Evolutionary conservation across 53 echinoderm and acorn worm species (phyloP), one percentile per base, ranked within the genome.

Genomic region (Henricia sp.): DNA sequence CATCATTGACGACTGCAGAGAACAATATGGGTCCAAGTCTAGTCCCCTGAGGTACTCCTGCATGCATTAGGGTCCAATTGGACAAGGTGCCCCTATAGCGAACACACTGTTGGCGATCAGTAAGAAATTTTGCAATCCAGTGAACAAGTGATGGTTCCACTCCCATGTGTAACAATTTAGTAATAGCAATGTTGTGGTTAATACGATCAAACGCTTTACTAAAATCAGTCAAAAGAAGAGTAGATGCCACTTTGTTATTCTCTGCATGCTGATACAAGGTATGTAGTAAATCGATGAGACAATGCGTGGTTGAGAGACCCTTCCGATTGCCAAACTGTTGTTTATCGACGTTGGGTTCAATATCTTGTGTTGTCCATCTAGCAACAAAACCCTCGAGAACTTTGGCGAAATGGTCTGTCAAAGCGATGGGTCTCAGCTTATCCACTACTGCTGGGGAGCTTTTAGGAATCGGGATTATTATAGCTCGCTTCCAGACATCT

Each of bases 11-110:
- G 14, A 72, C 43, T 72, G 72, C 52, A 51, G 32, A 50, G 37
- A 83, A 67, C 19, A 48, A 21, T 20, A 83, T 52, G 36, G 50
- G 68, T 52, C 51, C 77, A 8, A 77, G 63, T 16, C 59, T 58
- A 58, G 60, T 77, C 60, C 77, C 77, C 21, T 55, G 77, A n/a
- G 53, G 74, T n/a, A n/a, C 74, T 36, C 74, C 74, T 24, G 54
- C 74, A 54, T 52, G 53, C 4, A 53, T 23, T 53, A 20, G 6
- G 74, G 34, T 53, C 74, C 52, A 74, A 19, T 74, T 35, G 1
- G 74, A 74, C 20, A 29, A 28, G 52, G 48, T 6, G 11, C 72
- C 40, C 16, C 48, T n/a, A n/a, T n/a, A n/a, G n/a, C n/a, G n/a
- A n/a, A n/a, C n/a, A n/a, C n/a, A n/a, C n/a, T n/a, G n/a, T n/a